Conservation (phyloP, 2,797 vertebrate genomes). For the Gila robusta region DNA sequence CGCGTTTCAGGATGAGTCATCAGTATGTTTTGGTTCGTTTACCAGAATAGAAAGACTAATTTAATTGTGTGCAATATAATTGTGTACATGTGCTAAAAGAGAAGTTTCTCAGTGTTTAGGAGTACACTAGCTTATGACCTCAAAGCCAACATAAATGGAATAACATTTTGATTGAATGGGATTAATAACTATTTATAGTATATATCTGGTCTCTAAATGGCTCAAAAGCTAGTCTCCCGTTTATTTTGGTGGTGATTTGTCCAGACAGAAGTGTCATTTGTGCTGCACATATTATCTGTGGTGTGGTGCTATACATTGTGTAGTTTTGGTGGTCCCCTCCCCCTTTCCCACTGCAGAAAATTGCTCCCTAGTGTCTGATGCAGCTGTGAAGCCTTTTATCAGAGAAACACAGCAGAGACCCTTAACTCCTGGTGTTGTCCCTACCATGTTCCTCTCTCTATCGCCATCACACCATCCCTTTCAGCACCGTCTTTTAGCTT, state of each 20-base stretch:
- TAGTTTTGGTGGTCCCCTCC: constrained; percentile 33
- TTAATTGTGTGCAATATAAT: not conserved
- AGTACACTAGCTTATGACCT: not conserved
- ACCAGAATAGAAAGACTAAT: not conserved
- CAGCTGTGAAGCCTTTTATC: constrained; percentile 56
- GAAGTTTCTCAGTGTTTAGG: not conserved
- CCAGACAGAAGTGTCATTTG: constrained; percentile 20
- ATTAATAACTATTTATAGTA: not conserved
- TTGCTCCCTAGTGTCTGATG: constrained; percentile 47
- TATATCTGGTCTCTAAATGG: not conserved
- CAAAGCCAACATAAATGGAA: not conserved
- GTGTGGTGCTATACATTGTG: constrained; percentile 36
- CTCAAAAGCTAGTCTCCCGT: not conserved
- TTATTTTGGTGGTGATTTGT: not conserved
- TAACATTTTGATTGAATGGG: not conserved
- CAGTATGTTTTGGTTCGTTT: not conserved
- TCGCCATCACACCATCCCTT: constrained; percentile 49
- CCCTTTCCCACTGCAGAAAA: constrained; percentile 21
- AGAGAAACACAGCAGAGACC: constrained; percentile 55
- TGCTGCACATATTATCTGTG: constrained; percentile 30
- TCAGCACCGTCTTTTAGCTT: constrained; percentile 29
- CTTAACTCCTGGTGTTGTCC: constrained; percentile 50
- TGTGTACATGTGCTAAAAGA: not conserved
- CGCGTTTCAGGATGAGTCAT: not conserved
- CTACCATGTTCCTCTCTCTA: constrained; percentile 41